Evolutionary conservation across 1,140 invertebrate genomes (phyloP).

Genomic region (Leptinotarsa texana): DNA sequence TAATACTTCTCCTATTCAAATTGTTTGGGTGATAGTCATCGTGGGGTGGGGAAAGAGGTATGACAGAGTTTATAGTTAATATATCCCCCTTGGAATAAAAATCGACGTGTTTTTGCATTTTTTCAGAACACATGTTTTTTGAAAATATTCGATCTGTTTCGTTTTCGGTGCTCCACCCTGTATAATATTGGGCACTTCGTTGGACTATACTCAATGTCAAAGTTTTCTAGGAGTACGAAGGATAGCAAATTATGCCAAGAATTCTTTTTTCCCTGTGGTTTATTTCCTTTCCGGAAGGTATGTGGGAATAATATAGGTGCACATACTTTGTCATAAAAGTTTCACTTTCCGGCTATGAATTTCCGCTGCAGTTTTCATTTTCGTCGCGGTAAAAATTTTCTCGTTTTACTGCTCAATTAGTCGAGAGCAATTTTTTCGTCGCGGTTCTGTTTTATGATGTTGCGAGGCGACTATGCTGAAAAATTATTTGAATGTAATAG

Average conservation of each 20-base stretch:
- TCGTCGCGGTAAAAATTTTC: not conserved
- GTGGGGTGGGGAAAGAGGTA: too few species aligned
- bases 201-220: too few species aligned
- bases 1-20: too few species aligned
- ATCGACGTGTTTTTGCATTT: too few species aligned
- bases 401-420: constrained; percentile 8
- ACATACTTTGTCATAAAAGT: not conserved
- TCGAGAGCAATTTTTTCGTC: not conserved
- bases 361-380: not conserved
- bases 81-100: too few species aligned
- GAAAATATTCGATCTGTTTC: too few species aligned
- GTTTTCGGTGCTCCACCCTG: too few species aligned
- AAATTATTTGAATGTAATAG: not conserved
- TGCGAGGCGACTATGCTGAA: not conserved
- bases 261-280: not conserved
- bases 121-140: too few species aligned
- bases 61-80: too few species aligned
- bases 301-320: not conserved
- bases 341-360: not conserved
- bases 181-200: too few species aligned
- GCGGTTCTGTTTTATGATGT: not conserved
- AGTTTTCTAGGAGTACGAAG: not conserved
- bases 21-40: too few species aligned
- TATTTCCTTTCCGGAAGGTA: not conserved
- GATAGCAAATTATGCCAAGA: not conserved